These are phyloP conservation scores for Datnioides undecimradiatus DNA, from an alignment of 2,113 vertebrate genomes.

Conservation along the genomic window DNA sequence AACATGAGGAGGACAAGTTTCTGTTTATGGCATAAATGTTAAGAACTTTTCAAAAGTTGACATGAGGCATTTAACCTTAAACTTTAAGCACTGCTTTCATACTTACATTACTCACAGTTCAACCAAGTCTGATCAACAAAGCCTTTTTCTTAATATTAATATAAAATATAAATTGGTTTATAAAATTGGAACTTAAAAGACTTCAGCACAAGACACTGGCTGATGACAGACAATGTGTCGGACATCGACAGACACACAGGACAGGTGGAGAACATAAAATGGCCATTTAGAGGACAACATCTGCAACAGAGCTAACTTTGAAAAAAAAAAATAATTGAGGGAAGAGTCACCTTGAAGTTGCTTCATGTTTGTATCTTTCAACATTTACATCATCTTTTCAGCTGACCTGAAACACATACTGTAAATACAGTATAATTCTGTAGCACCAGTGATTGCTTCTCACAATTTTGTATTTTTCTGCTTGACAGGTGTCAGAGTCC, in stretches of 20 bases:
- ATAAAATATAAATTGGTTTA: background rate
- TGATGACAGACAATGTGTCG: constrained; percentile 39
- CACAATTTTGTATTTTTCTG: background rate
- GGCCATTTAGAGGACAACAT: constrained; percentile 30
- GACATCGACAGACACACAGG: constrained; percentile 50
- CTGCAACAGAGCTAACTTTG: constrained; percentile 45
- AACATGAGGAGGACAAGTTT: background rate
- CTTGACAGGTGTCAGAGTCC: too few species aligned
- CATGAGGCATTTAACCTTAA: background rate
- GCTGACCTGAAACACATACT: background rate
- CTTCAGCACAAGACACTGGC: constrained; percentile 40
- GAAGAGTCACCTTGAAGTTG: constrained; percentile 63
- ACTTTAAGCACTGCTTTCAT: background rate
- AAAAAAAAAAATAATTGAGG: constrained; percentile 43
- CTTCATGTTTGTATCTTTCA: constrained; percentile 44
- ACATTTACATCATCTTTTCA: background rate
- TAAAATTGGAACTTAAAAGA: constrained; percentile 17
- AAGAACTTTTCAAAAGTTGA: background rate
- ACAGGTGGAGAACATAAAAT: constrained; percentile 58
- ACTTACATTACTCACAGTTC: constrained; percentile 12
- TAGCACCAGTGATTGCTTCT: background rate
- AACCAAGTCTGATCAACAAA: background rate
- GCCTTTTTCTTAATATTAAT: background rate
- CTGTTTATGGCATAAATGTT: background rate
- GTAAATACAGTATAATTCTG: too few species aligned